Evolutionary conservation across 2,888 invertebrate genomes (phyloP).

Genomic region (Agonum fuliginosum): DNA sequence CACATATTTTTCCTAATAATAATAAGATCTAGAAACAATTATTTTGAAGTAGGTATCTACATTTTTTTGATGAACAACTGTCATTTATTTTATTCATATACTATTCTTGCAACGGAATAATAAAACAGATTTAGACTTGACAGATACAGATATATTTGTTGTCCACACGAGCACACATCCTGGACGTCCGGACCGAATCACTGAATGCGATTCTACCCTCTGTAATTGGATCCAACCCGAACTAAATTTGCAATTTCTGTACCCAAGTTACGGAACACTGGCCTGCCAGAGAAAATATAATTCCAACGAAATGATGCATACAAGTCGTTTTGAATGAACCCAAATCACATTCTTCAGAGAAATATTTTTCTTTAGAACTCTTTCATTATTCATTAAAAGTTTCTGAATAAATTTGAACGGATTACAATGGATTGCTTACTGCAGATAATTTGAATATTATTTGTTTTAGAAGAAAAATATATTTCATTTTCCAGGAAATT

Average conservation of each 20-base stretch:
- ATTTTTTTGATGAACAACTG: too few species aligned
- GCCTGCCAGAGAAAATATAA: constrained; percentile 4
- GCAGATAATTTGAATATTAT: constrained; percentile 23
- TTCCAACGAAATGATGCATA: constrained; percentile 30
- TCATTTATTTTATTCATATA: too few species aligned
- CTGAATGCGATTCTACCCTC: constrained; percentile 2
- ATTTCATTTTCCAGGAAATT: background rate
- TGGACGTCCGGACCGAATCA: background rate
- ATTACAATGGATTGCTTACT: background rate
- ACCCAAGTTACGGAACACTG: constrained; percentile 4
- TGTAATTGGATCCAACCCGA: constrained; percentile 27
- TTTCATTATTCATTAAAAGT: constrained; percentile 39
- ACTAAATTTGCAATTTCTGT: constrained; percentile 41
- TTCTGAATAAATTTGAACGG: constrained; percentile 22
- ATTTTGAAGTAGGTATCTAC: too few species aligned
- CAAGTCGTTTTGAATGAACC: constrained; percentile 1
- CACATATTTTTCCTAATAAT: too few species aligned
- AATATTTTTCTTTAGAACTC: constrained; percentile 3
- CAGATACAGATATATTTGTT: constrained; percentile 12
- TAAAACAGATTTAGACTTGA: too few species aligned
- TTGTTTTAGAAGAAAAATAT: background rate
- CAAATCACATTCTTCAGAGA: background rate
- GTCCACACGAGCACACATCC: constrained; percentile 21
- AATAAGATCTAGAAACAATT: too few species aligned
- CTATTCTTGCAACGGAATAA: constrained; percentile 8